Evolutionary conservation across 2,888 invertebrate genomes (phyloP).

Genomic region (Xanthorhoe designata): DNA sequence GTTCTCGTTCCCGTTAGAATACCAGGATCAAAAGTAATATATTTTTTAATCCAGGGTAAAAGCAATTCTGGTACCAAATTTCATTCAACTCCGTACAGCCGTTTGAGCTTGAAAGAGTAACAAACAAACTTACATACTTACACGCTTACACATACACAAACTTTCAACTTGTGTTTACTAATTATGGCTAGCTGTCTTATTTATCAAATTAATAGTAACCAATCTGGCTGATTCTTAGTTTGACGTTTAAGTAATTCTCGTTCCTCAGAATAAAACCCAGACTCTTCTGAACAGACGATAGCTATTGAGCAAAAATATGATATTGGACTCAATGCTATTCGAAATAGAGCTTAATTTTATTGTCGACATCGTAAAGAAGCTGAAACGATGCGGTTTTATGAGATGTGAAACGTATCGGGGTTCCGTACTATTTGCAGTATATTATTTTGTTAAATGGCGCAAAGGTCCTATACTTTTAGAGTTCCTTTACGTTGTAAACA

Average conservation of each 20-base stretch:
- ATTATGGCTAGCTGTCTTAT: too few species aligned
- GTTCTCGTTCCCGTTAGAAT: too few species aligned
- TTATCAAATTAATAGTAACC: too few species aligned
- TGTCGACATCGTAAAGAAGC: slow-evolving; percentile 40
- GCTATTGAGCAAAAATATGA: slow-evolving; percentile 50
- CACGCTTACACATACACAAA: too few species aligned
- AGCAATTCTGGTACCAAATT: too few species aligned
- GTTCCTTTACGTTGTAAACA: slow-evolving; percentile 35
- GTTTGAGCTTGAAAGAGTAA: too few species aligned
- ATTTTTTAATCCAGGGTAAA: too few species aligned
- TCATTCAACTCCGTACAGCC: too few species aligned
- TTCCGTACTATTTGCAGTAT: slow-evolving; percentile 44
- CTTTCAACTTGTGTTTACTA: too few species aligned
- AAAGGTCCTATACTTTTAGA: slow-evolving; percentile 32
- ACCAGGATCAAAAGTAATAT: too few species aligned
- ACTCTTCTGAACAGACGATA: slow-evolving; percentile 47
- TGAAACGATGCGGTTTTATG: slow-evolving; percentile 48
- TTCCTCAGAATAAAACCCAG: slow-evolving; percentile 37
- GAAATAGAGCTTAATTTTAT: slow-evolving; percentile 52
- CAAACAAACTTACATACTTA: too few species aligned
- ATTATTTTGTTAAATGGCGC: slow-evolving; percentile 41
- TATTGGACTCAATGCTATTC: slow-evolving; percentile 52
- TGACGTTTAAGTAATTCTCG: slow-evolving; percentile 27
- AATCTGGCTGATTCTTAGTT: too few species aligned
- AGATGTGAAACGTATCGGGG: slow-evolving; percentile 47